A percentile compares a stretch with the other conserved stretches of the same genome.
Evolutionary conservation across 2,113 vertebrate genomes (phyloP).

Genomic region (Salvelinus sp.): DNA sequence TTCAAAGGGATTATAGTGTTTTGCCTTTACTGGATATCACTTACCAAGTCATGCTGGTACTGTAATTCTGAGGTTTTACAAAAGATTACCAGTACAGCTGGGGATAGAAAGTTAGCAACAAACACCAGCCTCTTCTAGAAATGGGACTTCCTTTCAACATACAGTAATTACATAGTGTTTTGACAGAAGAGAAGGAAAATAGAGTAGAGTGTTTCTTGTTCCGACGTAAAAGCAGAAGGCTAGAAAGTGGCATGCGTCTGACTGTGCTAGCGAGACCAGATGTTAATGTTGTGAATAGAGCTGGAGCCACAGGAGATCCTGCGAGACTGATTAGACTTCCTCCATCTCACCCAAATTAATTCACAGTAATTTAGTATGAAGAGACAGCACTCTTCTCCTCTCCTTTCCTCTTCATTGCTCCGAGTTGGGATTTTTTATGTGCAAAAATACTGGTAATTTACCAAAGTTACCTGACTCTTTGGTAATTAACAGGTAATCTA

Average conservation of each 20-base stretch:
- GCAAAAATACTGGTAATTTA: too few species aligned
- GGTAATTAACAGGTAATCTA: too few species aligned
- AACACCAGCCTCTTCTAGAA: constrained; percentile 56
- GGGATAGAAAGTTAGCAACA: constrained; percentile 68
- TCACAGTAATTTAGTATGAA: constrained; percentile 60
- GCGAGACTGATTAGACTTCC: constrained; percentile 67
- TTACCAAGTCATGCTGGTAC: constrained; percentile 28
- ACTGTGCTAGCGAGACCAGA: constrained; percentile 51
- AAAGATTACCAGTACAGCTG: constrained; percentile 69
- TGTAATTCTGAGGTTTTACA: constrained; percentile 48
- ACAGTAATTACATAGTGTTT: constrained; percentile 66
- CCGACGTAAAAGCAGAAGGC: constrained; percentile 22
- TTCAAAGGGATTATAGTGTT: constrained; percentile 3
- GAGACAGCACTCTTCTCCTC: constrained; percentile 31
- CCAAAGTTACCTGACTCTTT: too few species aligned
- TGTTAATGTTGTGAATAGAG: constrained; percentile 62
- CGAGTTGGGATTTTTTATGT: too few species aligned
- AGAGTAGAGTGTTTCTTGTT: constrained; percentile 44
- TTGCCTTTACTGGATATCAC: constrained; percentile 19
- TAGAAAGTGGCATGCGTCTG: constrained; percentile 36
- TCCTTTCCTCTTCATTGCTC: constrained; percentile 19
- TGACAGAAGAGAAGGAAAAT: constrained; percentile 60
- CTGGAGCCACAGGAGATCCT: constrained; percentile 61
- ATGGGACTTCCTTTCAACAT: constrained; percentile 57
- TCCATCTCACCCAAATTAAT: constrained; percentile 62